Evolutionary conservation across 2,888 invertebrate genomes (phyloP).

Genomic region (Tipula unca): DNA sequence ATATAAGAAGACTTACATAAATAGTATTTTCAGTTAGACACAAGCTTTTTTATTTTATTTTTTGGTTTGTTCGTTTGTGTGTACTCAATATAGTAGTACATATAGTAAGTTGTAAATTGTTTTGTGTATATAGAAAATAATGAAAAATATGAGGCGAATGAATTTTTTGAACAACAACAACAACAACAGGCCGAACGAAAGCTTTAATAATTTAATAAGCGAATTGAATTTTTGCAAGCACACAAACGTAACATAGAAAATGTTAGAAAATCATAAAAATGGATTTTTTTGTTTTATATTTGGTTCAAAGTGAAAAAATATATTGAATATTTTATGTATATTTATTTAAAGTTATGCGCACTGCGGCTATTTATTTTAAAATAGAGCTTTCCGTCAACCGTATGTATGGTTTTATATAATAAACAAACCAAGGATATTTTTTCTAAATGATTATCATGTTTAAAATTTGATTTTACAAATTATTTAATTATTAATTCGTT

Average conservation of each 20-base stretch:
- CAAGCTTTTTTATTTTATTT: background rate
- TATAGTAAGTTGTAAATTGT: background rate
- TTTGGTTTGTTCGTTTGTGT: background rate
- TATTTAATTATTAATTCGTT: too few species aligned
- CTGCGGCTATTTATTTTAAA: background rate
- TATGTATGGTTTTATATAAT: too few species aligned
- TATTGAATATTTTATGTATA: background rate
- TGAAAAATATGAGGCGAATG: background rate
- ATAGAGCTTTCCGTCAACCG: too few species aligned
- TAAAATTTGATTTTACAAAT: too few species aligned
- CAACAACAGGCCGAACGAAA: background rate
- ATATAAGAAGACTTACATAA: background rate
- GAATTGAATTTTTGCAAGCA: background rate
- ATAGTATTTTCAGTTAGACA: background rate
- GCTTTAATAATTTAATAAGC: conserved; percentile 8
- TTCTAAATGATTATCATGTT: too few species aligned
- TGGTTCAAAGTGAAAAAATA: background rate
- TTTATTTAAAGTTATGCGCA: background rate
- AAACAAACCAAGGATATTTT: background rate
- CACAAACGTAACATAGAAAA: background rate
- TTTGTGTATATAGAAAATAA: background rate
- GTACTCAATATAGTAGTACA: background rate
- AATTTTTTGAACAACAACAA: too few species aligned
- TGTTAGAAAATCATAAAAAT: conserved; percentile 4
- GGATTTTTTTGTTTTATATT: background rate